Evolutionary conservation across 1,140 invertebrate species (phyloP).

Genomic region (Hylaeus volcanicus): DNA sequence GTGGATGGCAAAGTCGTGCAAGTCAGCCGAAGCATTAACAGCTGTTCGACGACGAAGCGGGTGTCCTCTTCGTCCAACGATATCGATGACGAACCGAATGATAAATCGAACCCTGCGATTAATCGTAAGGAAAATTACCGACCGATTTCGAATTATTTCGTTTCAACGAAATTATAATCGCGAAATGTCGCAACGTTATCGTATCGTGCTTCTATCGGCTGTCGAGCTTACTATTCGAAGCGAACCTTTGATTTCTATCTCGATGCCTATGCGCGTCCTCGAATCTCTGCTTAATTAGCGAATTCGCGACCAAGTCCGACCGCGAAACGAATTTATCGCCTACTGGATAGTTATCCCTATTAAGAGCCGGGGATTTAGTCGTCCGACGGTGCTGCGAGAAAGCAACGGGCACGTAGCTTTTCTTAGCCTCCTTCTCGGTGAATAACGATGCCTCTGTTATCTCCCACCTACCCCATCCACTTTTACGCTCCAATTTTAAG

Average conservation of each 20-base stretch:
- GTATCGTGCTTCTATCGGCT: too few species aligned
- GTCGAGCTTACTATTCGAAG: background rate
- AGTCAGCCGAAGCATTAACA: background rate
- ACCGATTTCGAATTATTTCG: too few species aligned
- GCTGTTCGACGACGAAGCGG: too few species aligned
- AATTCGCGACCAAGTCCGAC: conserved; percentile 34
- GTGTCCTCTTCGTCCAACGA: too few species aligned
- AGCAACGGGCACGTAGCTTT: conserved; percentile 32
- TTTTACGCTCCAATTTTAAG: conserved; percentile 27
- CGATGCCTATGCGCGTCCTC: conserved; percentile 22
- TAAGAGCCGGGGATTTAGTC: conserved; percentile 52
- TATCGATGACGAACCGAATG: too few species aligned
- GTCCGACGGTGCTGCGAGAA: conserved; percentile 11
- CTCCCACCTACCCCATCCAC: background rate
- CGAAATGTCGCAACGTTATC: too few species aligned
- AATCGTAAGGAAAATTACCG: too few species aligned
- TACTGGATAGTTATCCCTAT: conserved; percentile 39
- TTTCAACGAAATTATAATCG: too few species aligned
- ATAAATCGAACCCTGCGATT: too few species aligned
- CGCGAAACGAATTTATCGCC: conserved; percentile 63
- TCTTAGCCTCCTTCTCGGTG: conserved; percentile 15
- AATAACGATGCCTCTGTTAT: conserved; percentile 52
- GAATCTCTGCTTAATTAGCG: conserved; percentile 48
- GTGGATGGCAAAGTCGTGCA: background rate
- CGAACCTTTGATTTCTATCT: background rate